phyloP scores from a whole-genome alignment of 2,888 invertebrate species.

The Liodrosophila aerea region DNA sequence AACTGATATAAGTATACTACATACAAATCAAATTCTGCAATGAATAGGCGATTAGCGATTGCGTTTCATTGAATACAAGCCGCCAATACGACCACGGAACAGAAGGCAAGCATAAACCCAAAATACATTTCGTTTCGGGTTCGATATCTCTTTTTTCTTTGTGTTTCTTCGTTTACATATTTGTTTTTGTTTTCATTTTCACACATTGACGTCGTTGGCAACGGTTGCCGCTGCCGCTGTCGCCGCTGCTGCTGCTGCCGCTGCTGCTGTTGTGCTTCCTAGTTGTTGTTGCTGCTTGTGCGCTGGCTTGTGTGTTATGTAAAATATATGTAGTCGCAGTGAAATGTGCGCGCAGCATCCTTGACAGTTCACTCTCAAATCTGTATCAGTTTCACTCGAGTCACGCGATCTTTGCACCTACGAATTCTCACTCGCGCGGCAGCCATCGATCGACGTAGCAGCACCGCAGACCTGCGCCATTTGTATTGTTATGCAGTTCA shows the following conservation, averaged over 20 bases:
- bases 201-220: slow-evolving; percentile 56
- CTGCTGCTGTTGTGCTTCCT: no score
- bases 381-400: background rate
- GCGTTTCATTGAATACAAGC: slow-evolving; percentile 38
- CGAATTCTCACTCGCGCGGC: no score
- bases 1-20: slow-evolving; percentile 20
- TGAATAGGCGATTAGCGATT: slow-evolving; percentile 26
- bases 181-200: slow-evolving; percentile 12
- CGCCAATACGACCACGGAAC: slow-evolving; percentile 29
- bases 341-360: slow-evolving; percentile 43
- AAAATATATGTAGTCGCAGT: slow-evolving; percentile 25
- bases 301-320: slow-evolving; percentile 48
- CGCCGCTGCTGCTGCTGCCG: slow-evolving; percentile 23
- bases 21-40: slow-evolving; percentile 38
- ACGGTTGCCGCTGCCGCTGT: slow-evolving; percentile 28
- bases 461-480: no score
- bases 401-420: background rate
- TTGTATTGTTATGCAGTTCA: no score
- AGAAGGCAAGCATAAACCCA: slow-evolving; percentile 38
- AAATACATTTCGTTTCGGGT: slow-evolving; percentile 15
- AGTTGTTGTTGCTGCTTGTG: no score
- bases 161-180: background rate
- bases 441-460: no score
- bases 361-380: slow-evolving; percentile 11
- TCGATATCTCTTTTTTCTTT: no score